These are phyloP conservation scores for Macrotus californicus DNA, from an alignment of 2,113 vertebrate species.

Conservation along the genomic window DNA sequence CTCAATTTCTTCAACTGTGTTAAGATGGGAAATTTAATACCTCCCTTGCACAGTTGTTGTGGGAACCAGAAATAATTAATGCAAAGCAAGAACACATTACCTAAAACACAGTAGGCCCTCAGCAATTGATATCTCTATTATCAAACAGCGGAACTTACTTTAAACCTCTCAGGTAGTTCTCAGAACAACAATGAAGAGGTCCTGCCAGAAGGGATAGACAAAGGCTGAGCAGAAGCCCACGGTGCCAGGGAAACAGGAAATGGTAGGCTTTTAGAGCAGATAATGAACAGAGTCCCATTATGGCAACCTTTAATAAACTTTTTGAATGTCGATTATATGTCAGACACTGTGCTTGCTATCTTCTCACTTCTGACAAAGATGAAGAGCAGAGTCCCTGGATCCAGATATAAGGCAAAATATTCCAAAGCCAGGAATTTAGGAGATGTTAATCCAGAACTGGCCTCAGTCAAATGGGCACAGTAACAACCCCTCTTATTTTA, in stretches of 20 bases:
- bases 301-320: neutral
- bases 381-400: neutral
- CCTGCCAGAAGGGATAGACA: neutral
- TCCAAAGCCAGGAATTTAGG: neutral
- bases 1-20: neutral
- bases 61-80: neutral
- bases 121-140: neutral
- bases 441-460: neutral
- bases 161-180: neutral
- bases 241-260: neutral
- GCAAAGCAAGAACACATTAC: neutral
- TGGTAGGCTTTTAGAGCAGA: neutral
- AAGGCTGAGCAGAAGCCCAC: neutral
- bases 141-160: neutral
- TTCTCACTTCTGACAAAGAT: neutral
- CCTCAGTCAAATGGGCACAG: neutral
- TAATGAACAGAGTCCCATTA: neutral
- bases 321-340: neutral
- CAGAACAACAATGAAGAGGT: neutral
- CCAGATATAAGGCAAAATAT: conserved; percentile 26
- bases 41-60: neutral
- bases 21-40: neutral
- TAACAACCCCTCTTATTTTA: neutral
- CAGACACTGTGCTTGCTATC: neutral
- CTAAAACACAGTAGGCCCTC: neutral